These are phyloP conservation scores for Rhinolophus sinicus DNA, from an alignment of 2,113 vertebrate species.

Conservation along the genomic window DNA sequence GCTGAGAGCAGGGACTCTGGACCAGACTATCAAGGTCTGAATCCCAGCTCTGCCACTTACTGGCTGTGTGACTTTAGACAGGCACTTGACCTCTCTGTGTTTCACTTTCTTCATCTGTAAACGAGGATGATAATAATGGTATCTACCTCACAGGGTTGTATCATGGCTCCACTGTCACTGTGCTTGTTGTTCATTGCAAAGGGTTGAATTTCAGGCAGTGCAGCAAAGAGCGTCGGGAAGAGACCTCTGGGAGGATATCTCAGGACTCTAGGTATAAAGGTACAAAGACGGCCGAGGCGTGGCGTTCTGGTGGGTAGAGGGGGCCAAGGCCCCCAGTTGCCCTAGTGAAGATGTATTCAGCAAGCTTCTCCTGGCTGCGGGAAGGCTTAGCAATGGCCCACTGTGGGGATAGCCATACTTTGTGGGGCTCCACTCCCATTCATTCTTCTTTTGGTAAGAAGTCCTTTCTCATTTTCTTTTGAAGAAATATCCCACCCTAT, in stretches of 20 bases:
- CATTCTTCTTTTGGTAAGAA: background rate
- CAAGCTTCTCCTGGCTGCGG: background rate
- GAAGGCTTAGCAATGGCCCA: background rate
- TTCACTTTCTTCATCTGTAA: background rate
- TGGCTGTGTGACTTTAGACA: background rate
- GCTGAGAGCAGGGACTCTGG: background rate
- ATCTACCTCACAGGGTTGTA: background rate
- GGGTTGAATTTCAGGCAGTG: background rate
- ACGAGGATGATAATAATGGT: too few species aligned
- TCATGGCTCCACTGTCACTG: background rate
- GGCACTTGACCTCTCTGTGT: background rate
- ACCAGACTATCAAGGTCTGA: background rate
- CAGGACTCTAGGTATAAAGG: background rate
- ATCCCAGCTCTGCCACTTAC: background rate
- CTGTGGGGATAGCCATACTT: fast-evolving
- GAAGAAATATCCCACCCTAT: background rate
- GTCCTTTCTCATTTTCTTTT: background rate
- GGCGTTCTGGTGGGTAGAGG: background rate
- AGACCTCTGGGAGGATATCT: background rate
- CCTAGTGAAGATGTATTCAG: fast-evolving
- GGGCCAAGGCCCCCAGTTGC: fast-evolving
- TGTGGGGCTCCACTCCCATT: background rate
- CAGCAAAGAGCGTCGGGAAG: background rate
- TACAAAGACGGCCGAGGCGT: background rate
- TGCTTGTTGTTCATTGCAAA: background rate